phyloP scores from a whole-genome alignment of 2,113 vertebrate species.

The Puma concolor region DNA sequence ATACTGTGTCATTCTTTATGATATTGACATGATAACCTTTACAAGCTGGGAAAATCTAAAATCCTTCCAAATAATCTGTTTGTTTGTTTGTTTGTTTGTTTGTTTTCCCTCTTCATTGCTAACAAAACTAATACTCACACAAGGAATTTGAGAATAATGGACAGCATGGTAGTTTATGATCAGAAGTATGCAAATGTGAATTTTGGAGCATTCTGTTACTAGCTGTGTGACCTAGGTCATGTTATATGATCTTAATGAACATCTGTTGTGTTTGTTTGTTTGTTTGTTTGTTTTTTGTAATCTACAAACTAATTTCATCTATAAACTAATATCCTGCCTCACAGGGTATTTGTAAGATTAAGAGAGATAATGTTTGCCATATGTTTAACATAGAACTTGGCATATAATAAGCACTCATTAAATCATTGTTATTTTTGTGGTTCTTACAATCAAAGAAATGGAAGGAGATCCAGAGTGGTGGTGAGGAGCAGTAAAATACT shows the following conservation, averaged over 20 bases:
- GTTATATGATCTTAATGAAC: not conserved
- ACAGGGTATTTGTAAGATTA: not conserved
- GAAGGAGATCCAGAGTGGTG: not conserved
- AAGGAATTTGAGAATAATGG: not conserved
- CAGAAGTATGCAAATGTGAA: not conserved
- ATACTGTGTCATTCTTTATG: not conserved
- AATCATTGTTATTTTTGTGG: not conserved
- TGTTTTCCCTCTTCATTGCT: not conserved
- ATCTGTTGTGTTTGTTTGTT: not conserved
- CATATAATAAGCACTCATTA: not conserved
- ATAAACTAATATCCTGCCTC: not conserved
- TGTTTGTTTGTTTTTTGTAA: not conserved
- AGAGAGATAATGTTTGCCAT: not conserved
- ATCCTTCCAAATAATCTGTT: not conserved
- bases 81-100: no score
- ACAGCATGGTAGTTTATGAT: accelerated
- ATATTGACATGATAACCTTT: not conserved
- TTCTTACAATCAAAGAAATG: not conserved
- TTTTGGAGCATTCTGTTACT: not conserved
- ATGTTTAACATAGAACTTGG: not conserved
- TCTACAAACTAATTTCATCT: not conserved
- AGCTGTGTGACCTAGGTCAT: not conserved
- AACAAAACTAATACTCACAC: not conserved
- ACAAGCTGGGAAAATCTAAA: not conserved
- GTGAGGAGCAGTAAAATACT: not conserved